Base-by-base conservation (phyloP, 2,888 invertebrate species). In the Drosophila tanythrix region DNA sequence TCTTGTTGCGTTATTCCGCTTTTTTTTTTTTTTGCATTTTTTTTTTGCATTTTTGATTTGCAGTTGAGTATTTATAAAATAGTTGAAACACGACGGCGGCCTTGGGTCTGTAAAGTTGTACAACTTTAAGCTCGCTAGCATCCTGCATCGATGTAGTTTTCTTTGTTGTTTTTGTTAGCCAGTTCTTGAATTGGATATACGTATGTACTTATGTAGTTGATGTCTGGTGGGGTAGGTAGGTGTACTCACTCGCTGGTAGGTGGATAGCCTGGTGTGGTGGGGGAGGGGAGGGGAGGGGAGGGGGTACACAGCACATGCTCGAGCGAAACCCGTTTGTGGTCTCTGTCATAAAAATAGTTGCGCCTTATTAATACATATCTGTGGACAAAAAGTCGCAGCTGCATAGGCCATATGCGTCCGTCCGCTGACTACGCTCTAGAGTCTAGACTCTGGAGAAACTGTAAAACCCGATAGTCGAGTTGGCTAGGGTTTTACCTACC, bases 271-370 rank as follows among this genome's bases (percentile, higher is more conserved):
- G 13, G 11, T 36, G 27, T 25, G 31, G 33, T 3, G 35, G 35
- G 11, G 11, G 2, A 10, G 51, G 25, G 21, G n/a, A 6, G 11
- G 3, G n/a, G n/a, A n/a, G n/a, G n/a, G n/a, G n/a, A n/a, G n/a
- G 25, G 67, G 35, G 48, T 11, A 25, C 25, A n/a, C 35, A 43
- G 38, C 62, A 43, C 60, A 77, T 73, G 73, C 67, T 67, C 46
- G 40, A 27, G 18, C 2, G 43, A 81, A 76, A 79, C 82, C 55
- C 61, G 79, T 81, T 82, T 73, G 66, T 40, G 59, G 66, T 46
- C 69, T 56, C 59, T 69, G 69, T 83, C 77, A 86, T 83, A 83
- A 83, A 83, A 83, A 83, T 83, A 83, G 66, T 82, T 83, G 74
- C 63, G 79, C 60, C 79, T 74, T 70, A 67, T 78, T 67, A 68